Percentiles rank a stretch among this genome's conserved stretches.
Conservation (phyloP, 2,113 vertebrate species). For the Tylochromis polylepis region DNA sequence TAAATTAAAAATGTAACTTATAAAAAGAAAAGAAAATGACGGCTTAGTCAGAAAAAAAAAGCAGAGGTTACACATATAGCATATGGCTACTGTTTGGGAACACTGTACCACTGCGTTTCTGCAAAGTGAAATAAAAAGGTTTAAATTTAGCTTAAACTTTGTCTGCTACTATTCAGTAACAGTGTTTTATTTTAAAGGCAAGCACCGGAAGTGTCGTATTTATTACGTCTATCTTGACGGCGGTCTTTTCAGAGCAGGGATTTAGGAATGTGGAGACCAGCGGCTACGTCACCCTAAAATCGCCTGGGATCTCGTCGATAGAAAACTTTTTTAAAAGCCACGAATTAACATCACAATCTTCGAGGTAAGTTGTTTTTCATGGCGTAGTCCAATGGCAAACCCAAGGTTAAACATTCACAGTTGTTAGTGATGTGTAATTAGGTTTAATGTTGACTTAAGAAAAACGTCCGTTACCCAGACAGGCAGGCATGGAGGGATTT, state of each 20-base stretch:
- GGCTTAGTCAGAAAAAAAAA: not conserved
- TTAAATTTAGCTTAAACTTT: not conserved
- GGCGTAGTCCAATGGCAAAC: fast-evolving
- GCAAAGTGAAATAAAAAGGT: not conserved
- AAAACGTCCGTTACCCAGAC: slow-evolving; percentile 36
- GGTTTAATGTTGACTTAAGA: not conserved
- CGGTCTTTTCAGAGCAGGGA: not conserved
- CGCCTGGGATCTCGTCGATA: slow-evolving; percentile 6
- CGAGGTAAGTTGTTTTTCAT: not conserved
- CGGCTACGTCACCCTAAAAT: slow-evolving; percentile 47
- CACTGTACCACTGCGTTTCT: not conserved
- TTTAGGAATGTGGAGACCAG: slow-evolving; percentile 64
- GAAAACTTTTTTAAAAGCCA: not conserved
- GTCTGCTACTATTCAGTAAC: not conserved
- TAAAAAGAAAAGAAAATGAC: not conserved
- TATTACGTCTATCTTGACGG: fast-evolving
- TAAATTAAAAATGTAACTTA: not conserved
- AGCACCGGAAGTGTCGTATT: not conserved
- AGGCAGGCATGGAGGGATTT: not conserved
- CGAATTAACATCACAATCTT: not conserved
- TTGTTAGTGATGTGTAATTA: not conserved
- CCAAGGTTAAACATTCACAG: fast-evolving
- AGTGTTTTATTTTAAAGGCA: slow-evolving; percentile 24
- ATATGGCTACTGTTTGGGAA: not conserved
- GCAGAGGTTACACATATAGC: not conserved